A percentile compares a stretch with the other conserved stretches of the same genome.
Evolutionary conservation across 2,888 invertebrate genomes (phyloP).

Genomic region (Lithosia quadra): DNA sequence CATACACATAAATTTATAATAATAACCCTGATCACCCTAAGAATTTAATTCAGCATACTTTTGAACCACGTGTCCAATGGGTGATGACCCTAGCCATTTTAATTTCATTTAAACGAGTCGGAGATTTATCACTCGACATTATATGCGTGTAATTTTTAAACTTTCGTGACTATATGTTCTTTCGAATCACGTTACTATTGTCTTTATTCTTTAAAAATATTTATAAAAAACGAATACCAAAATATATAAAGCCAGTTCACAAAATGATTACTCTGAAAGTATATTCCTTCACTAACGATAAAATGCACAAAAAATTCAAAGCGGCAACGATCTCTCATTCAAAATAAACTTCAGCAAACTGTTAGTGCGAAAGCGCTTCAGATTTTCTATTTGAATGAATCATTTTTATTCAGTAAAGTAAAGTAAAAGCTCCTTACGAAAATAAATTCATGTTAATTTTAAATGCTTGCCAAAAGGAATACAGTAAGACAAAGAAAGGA

Average conservation of each 20-base stretch:
- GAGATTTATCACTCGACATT: too few relatives aligned
- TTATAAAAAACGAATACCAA: not conserved
- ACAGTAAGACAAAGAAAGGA: not conserved
- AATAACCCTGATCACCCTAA: too few relatives aligned
- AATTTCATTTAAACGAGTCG: too few relatives aligned
- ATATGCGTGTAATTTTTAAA: too few relatives aligned
- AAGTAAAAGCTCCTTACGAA: not conserved
- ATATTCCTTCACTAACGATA: not conserved
- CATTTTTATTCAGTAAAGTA: constrained; percentile 8
- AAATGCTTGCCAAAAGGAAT: not conserved
- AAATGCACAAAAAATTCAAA: not conserved
- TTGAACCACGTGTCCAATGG: too few relatives aligned
- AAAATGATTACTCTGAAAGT: not conserved
- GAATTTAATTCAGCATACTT: too few relatives aligned
- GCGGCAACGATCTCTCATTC: not conserved
- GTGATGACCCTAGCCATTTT: too few relatives aligned
- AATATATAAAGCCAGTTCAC: not conserved
- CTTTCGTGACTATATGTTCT: too few relatives aligned
- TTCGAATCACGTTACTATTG: too few relatives aligned
- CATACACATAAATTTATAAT: too few relatives aligned
- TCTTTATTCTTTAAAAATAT: not conserved
- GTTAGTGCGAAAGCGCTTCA: constrained; percentile 1
- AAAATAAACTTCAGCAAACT: not conserved
- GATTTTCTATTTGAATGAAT: not conserved
- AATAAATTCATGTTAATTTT: not conserved